These are phyloP conservation scores for Momotus momota DNA, from an alignment of 2,797 vertebrate genomes.

Conservation along the genomic window DNA sequence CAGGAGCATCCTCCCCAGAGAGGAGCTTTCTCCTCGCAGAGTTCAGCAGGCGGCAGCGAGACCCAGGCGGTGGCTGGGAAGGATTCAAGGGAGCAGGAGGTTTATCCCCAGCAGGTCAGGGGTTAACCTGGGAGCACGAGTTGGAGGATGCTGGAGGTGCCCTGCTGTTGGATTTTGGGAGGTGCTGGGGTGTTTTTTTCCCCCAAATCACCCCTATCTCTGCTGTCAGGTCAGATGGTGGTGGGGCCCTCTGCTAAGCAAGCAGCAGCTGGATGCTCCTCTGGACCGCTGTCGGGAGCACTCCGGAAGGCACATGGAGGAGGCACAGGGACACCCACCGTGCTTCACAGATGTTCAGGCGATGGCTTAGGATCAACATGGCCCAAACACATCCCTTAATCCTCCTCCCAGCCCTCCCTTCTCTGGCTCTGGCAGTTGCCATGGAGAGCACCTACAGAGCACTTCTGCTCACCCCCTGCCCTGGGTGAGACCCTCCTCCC, in stretches of 20 bases:
- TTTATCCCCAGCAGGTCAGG: not conserved
- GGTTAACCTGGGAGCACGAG: rapidly evolving
- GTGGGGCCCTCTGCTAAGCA: too few relatives aligned
- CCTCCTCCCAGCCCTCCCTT: not conserved
- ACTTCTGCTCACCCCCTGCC: not conserved
- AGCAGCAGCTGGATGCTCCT: not conserved
- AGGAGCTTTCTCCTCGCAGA: not conserved
- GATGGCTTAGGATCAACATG: not conserved
- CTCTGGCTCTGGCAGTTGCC: not conserved
- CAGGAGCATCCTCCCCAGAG: not conserved
- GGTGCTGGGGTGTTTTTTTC: not conserved
- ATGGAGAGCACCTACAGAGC: not conserved
- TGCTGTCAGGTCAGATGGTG: not conserved
- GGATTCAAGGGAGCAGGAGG: not conserved
- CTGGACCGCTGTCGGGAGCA: rapidly evolving
- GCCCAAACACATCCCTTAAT: not conserved
- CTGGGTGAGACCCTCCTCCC: not conserved
- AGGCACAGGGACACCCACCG: not conserved
- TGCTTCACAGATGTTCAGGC: not conserved
- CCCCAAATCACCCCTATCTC: not conserved
- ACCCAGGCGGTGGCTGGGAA: rapidly evolving
- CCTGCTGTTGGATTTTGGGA: not conserved
- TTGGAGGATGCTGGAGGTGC: not conserved
- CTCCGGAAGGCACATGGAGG: rapidly evolving
- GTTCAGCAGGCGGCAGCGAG: rapidly evolving